These are phyloP conservation scores for Ochropacha duplaris DNA, from an alignment of 2,888 invertebrate species.

Conservation along the genomic window DNA sequence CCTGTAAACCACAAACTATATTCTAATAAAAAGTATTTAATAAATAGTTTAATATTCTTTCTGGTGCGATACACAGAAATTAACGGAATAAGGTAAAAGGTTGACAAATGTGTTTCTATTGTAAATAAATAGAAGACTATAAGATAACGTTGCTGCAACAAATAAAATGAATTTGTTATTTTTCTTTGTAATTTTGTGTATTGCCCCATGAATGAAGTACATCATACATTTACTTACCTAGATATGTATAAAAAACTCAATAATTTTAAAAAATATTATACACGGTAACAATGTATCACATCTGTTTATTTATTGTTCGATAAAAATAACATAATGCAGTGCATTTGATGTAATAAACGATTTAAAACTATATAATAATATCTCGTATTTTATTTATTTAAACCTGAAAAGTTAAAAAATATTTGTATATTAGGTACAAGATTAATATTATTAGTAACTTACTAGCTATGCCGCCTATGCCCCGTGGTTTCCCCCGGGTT, in stretches of 20 bases:
- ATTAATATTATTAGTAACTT: too few species aligned
- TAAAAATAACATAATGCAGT: constrained; percentile 72
- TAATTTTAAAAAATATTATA: constrained; percentile 26
- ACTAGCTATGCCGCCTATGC: too few species aligned
- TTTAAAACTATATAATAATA: constrained; percentile 41
- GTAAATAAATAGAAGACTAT: background rate
- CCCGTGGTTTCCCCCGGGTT: too few species aligned
- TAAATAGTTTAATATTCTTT: constrained; percentile 9
- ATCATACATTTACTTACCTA: background rate
- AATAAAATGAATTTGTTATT: background rate
- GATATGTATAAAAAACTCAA: constrained; percentile 4
- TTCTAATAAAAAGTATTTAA: constrained; percentile 29
- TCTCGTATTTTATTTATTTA: too few species aligned
- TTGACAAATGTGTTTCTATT: background rate
- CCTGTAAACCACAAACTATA: constrained; percentile 39
- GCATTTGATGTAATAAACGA: constrained; percentile 81
- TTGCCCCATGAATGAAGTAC: background rate
- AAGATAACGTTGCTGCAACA: background rate
- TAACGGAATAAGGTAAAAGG: background rate
- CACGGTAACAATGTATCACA: constrained; percentile 64
- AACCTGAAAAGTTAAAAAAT: too few species aligned
- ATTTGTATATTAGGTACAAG: too few species aligned
- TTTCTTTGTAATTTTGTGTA: background rate
- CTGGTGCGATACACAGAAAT: constrained; percentile 23
- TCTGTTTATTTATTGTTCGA: constrained; percentile 75